Evolutionary conservation across 2,113 vertebrate species (phyloP), one percentile per base, ranked within the genome.

Genomic region (Stictonetta naevosa): DNA sequence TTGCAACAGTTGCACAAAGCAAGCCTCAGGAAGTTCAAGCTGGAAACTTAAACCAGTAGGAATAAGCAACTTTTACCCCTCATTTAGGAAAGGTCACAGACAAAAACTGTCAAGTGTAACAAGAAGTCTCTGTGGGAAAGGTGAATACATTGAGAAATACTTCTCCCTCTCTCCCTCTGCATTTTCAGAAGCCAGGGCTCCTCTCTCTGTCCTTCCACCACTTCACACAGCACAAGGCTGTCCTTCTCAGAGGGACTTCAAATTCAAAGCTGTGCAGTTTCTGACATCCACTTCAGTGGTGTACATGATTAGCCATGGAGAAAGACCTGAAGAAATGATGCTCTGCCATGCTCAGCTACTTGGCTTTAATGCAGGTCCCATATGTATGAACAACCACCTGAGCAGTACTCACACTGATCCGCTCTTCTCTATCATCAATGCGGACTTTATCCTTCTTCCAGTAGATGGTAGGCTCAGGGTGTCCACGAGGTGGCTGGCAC

Each of bases 381-480:
- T 26, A 12, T 14, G 11, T 50, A 2, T 1, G 36, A 40, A 13
- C 1, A 3, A 29, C 29, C 13, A 48, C 28, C 34, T 2, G 8
- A 69, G 36, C 3, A 58, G 53, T 34, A 98, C 98, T 98, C 93
- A 99, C 99, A 46, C 98, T 99, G 95, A 99, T 99, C 86, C 99
- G 98, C 83, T 99, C 99, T 83, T 99, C 99, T 53, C 97, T 98
- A 95, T 99, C 99, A 53, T 99, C 99, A 33, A 99, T 99, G 77
- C 98, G 98, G 86, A 99, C 97, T 98, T 99, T 99, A 95, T 99
- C 99, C 88, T 99, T 99, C 95, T 99, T 99, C 99, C 99, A 99
- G 98, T 98, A 99, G 97, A 99, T 99, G 83, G 99, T 99, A 67
- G 99, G 99, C 86, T 99, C 99, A 4, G 99, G 99, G 90, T 99